phyloP scores from a whole-genome alignment of 1,140 invertebrate genomes.

The Drosophila tsacasi region DNA sequence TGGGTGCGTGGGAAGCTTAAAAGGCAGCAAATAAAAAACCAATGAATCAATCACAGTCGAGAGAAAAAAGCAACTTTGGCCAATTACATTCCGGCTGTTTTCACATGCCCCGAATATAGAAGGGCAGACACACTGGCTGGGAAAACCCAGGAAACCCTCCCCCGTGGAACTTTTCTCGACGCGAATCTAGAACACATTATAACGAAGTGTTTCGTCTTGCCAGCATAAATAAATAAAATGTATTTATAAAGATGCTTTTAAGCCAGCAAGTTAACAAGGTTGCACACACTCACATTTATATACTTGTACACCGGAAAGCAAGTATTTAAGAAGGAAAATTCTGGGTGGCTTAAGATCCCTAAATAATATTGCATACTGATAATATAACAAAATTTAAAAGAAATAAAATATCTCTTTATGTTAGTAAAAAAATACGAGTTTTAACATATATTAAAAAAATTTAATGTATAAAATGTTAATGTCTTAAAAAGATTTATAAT shows the following conservation, averaged over 20 bases:
- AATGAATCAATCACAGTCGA: slow-evolving; percentile 38
- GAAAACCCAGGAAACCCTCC: slow-evolving; percentile 7
- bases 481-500: too few relatives aligned
- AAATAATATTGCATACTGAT: background rate
- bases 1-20: slow-evolving; percentile 78
- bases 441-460: background rate
- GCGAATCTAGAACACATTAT: slow-evolving; percentile 62
- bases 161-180: slow-evolving; percentile 10
- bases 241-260: slow-evolving; percentile 85
- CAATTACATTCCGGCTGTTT: slow-evolving; percentile 64
- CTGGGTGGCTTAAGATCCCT: background rate
- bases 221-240: slow-evolving; percentile 84
- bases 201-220: slow-evolving; percentile 72
- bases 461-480: too few relatives aligned
- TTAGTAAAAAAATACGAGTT: rapidly evolving
- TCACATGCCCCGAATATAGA: slow-evolving; percentile 51
- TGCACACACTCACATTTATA: slow-evolving; percentile 29
- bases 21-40: slow-evolving; percentile 23
- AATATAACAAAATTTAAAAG: background rate
- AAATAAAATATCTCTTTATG: too few relatives aligned
- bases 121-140: background rate
- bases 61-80: slow-evolving; percentile 28
- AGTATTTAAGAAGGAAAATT: background rate
- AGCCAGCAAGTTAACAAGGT: slow-evolving; percentile 75
- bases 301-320: slow-evolving; percentile 16